Conservation (phyloP, 2,888 invertebrate genomes). For the Sisyra terminalis region DNA sequence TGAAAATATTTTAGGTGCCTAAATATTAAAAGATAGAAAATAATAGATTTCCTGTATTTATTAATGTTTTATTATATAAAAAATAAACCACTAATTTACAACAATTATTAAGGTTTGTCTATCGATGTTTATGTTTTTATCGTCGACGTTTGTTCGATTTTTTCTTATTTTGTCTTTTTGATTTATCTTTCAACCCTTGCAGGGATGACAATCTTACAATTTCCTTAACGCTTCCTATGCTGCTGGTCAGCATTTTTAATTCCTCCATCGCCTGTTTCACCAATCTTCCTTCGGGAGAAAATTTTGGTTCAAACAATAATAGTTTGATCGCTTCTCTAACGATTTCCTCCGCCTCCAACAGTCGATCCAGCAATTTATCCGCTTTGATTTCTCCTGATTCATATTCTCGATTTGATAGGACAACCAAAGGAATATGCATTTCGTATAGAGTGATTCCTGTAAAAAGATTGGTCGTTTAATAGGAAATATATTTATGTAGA, state of each 20-base stretch:
- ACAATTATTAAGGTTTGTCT: too few species aligned
- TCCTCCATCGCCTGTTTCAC: conserved; percentile 50
- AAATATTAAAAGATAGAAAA: too few species aligned
- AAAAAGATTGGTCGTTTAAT: too few species aligned
- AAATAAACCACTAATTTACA: too few species aligned
- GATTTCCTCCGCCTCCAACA: conserved; percentile 37
- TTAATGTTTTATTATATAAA: too few species aligned
- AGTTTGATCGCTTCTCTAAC: conserved; percentile 45
- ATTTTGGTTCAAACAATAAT: conserved; percentile 51
- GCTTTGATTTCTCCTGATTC: conserved; percentile 39
- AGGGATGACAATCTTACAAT: conserved; percentile 11
- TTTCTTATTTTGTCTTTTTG: too few species aligned
- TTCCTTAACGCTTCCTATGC: conserved; percentile 26
- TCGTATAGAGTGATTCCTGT: conserved; percentile 60
- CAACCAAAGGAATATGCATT: conserved; percentile 47
- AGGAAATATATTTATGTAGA: background rate
- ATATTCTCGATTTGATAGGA: conserved; percentile 45
- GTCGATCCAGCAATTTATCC: conserved; percentile 33
- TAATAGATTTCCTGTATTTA: too few species aligned
- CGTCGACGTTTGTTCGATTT: too few species aligned
- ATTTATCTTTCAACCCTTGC: too few species aligned
- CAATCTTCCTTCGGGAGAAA: conserved; percentile 55
- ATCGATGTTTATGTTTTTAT: too few species aligned
- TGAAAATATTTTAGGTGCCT: too few species aligned
- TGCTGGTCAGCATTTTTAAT: conserved; percentile 37